These are phyloP conservation scores for Ameiurus melas DNA, from an alignment of 2,113 vertebrate genomes.

Conservation along the genomic window DNA sequence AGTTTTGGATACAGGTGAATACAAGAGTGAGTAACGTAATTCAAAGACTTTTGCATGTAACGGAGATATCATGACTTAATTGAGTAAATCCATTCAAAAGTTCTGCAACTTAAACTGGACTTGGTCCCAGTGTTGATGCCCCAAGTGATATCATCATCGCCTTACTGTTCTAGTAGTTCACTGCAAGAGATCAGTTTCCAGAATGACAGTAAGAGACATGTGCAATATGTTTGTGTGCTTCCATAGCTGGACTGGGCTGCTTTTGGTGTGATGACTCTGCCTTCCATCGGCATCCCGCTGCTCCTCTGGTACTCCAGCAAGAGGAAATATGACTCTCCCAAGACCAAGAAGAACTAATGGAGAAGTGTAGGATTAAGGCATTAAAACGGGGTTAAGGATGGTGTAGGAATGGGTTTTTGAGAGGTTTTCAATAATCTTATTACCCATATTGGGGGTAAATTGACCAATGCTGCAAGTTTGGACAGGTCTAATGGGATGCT, in stretches of 20 bases:
- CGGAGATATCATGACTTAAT: not conserved
- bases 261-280: constrained; percentile 95
- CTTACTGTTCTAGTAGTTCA: not conserved
- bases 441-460: constrained; percentile 70
- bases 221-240: not conserved
- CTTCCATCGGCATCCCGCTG: constrained; percentile 93
- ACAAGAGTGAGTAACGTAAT: not conserved
- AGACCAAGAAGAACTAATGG: constrained; percentile 91
- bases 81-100: not conserved
- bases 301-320: constrained; percentile 98
- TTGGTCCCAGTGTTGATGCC: not conserved
- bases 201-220: not conserved
- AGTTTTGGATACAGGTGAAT: not conserved
- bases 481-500: not conserved
- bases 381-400: not conserved
- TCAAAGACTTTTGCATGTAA: not conserved
- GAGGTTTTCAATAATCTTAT: constrained; percentile 49
- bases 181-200: not conserved
- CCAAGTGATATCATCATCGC: not conserved
- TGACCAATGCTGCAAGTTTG: constrained; percentile 9
- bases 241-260: constrained; percentile 92
- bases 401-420: not conserved
- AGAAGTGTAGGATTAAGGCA: not conserved
- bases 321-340: constrained; percentile 91
- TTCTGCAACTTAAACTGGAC: not conserved